These are phyloP conservation scores for Pachyseris speciosa DNA, from an alignment of 64 coral and sea anemone species.

Conservation along the genomic window DNA sequence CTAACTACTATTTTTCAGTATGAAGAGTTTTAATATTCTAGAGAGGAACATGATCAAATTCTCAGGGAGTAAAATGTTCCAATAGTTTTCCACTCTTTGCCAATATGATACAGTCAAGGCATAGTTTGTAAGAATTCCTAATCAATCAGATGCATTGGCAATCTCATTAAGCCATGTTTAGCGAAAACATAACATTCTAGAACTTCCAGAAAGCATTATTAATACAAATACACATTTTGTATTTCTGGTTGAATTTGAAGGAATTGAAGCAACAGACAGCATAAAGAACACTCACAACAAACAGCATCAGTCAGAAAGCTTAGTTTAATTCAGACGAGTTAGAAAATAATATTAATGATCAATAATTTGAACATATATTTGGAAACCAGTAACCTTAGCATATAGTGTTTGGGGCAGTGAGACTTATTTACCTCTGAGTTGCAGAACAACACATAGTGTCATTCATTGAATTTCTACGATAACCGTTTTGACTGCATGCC, in stretches of 20 bases:
- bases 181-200: too few relatives aligned
- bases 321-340: constrained; percentile 9
- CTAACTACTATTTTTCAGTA: too few relatives aligned
- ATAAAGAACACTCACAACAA: neutral
- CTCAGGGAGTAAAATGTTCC: too few relatives aligned
- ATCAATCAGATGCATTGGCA: too few relatives aligned
- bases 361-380: constrained; percentile 9
- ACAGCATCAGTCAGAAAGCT: neutral
- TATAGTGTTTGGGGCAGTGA: neutral
- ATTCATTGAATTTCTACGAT: neutral
- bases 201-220: too few relatives aligned
- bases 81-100: too few relatives aligned
- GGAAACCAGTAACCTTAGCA: neutral
- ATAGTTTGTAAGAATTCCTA: too few relatives aligned
- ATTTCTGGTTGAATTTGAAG: too few relatives aligned
- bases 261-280: neutral
- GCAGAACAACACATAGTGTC: constrained; percentile 10
- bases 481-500: neutral
- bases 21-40: too few relatives aligned
- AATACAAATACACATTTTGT: neutral
- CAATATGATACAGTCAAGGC: too few relatives aligned
- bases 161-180: too few relatives aligned
- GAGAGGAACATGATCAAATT: too few relatives aligned
- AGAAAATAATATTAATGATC: constrained; percentile 24
- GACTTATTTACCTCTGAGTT: neutral